Evolutionary conservation across 92 coral and sea anemone genomes (phyloP), one percentile per base, ranked within the genome.

Genomic region (Actinostola sp.): DNA sequence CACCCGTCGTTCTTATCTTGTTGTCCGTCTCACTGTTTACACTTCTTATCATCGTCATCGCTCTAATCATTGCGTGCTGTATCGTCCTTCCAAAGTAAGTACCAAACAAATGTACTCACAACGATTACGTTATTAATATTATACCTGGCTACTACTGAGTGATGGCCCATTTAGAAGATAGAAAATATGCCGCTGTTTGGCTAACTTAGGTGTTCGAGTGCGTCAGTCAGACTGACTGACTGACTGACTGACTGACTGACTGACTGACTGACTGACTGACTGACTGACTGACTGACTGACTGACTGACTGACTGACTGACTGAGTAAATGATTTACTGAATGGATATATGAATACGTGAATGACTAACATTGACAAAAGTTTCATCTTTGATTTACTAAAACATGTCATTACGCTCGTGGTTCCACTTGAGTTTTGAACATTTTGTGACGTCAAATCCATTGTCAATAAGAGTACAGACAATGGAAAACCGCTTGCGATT

Each of bases 21-120:
- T 64, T 75, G 7, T 48, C 63, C 33, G 25, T 63, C 65, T 23
- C 81, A 2, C 43, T 75, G 21, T 75, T 75, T 41, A n/a, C 64
- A 6, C 65, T 75, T 30, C 62, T 75, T 20, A 35, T 75, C 42
- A 72, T 63, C 54, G 67, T 66, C 29, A 41, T 81, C 58, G 32
- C 39, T 29, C 23, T 72, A 27, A 43, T 75, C 66, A 64, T 75
- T 17, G 81, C 62, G 14, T 75, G 81, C 54, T 75, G 81, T 42
- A 11, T 64, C 72, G 21, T 75, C 41, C 12, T 49, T 50, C 81
- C 81, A 0, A 75, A 52, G 81, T 75, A 39, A 63, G 75, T 70
- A 5, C 29, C n/a, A n/a, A n/a, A n/a, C n/a, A 20, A 21, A 21
- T 25, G 17, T 17, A 27, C 3, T 57, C 12, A 57, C 21, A 19